phyloP scores from a whole-genome alignment of 2,888 invertebrate species.

The Eustalomyia histrio region DNA sequence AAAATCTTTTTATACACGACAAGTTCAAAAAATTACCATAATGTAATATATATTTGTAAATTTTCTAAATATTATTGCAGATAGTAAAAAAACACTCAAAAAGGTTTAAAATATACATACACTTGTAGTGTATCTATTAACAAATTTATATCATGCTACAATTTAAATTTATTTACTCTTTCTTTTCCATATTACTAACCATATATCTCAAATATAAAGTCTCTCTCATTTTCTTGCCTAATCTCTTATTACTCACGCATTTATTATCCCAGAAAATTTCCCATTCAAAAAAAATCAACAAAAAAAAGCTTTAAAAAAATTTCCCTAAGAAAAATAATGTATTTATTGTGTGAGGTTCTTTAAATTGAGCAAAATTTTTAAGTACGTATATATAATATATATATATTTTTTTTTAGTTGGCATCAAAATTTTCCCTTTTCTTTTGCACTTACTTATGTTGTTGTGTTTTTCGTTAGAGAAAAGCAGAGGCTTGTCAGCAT shows the following conservation, averaged over 20 bases:
- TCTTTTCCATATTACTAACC: not conserved
- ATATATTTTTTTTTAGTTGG: not conserved
- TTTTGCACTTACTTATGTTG: conserved; percentile 16
- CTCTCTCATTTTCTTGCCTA: not conserved
- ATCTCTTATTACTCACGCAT: conserved; percentile 44
- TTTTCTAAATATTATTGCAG: too few relatives aligned
- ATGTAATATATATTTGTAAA: too few relatives aligned
- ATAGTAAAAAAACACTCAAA: too few relatives aligned
- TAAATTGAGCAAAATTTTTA: conserved; percentile 32
- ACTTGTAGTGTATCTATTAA: not conserved
- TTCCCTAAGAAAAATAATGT: conserved; percentile 22
- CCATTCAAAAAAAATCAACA: conserved; percentile 1
- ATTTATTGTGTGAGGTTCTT: conserved; percentile 46
- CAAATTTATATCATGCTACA: conserved; percentile 40
- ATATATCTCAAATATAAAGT: too few relatives aligned
- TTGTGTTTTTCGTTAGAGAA: conserved; percentile 18
- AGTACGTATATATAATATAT: not conserved
- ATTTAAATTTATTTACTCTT: not conserved
- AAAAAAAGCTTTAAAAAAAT: conserved; percentile 19
- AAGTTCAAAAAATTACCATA: too few relatives aligned
- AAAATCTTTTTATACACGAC: too few relatives aligned
- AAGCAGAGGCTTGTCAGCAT: conserved; percentile 38
- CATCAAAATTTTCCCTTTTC: conserved; percentile 19
- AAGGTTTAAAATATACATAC: too few relatives aligned
- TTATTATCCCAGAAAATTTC: conserved; percentile 54